Evolutionary conservation across 2,113 vertebrate genomes (phyloP).

Genomic region (Pycnonotus jocosus): DNA sequence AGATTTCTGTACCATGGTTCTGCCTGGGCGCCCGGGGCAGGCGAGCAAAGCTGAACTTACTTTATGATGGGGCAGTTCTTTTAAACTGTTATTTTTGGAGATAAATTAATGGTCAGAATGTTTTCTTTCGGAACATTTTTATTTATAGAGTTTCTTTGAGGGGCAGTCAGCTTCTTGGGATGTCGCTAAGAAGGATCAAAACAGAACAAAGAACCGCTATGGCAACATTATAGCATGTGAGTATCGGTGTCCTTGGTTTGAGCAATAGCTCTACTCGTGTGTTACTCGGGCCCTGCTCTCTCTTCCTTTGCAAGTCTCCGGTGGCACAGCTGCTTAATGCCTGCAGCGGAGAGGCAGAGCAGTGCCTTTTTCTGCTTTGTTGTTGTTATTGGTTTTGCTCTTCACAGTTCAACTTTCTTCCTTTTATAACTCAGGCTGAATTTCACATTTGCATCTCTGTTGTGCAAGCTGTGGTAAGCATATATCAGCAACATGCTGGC

Average conservation of each 20-base stretch:
- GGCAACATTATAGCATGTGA: slow-evolving; percentile 99
- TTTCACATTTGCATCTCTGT: neutral
- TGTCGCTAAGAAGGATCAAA: slow-evolving; percentile 98
- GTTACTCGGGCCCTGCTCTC: neutral
- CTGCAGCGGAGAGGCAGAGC: neutral
- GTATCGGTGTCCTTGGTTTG: slow-evolving; percentile 52
- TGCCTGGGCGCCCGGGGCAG: neutral
- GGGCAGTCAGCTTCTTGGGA: slow-evolving; percentile 99
- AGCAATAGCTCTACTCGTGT: neutral
- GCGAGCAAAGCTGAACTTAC: neutral
- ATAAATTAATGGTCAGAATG: slow-evolving; percentile 60
- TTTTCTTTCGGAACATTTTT: slow-evolving; percentile 68
- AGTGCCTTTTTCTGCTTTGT: neutral
- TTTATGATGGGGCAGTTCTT: slow-evolving; percentile 24
- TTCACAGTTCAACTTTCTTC: slow-evolving; percentile 18
- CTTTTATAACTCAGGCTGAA: slow-evolving; percentile 9
- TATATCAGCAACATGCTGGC: neutral
- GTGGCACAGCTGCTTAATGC: neutral
- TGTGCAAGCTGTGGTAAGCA: slow-evolving; percentile 19
- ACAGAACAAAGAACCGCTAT: slow-evolving; percentile 98
- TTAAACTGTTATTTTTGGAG: slow-evolving; percentile 30
- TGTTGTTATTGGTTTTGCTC: neutral
- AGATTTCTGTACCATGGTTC: neutral
- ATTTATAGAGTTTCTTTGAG: slow-evolving; percentile 97
- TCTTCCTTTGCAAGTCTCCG: neutral